Base-by-base conservation (phyloP, 2,888 invertebrate species). In the Melieria crassipennis region DNA sequence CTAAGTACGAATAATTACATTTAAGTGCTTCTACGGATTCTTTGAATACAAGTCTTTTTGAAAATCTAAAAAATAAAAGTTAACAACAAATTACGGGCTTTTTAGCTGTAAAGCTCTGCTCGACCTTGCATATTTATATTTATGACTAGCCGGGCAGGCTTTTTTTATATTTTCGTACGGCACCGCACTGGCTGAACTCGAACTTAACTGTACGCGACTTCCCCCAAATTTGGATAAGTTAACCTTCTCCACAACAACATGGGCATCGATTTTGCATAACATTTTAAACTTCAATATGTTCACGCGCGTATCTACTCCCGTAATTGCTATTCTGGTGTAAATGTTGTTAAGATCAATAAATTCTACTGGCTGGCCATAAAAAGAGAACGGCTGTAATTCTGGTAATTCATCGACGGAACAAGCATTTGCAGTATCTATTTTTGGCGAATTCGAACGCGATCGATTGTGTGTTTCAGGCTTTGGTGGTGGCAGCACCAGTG, bases 91-190 rank as follows among this genome's bases (percentile, higher is more conserved):
- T 30, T 30, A 30, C 2, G 30, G 30, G 30, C 30, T 30, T 30
- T 30, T 30, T 30, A 30, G 30, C 30, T 30, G 1, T 30, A 30
- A 30, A 30, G 45, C 6, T 5, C 6, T 45, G 42, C 55, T 7
- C 5, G 46, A 5, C 11, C 10, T n/a, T n/a, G 7, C 48, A 62
- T 10, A 11, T 52, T 6, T 45, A 45, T 13, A 42, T 52, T 81
- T 81, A 47, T 78, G 76, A 63, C 81, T 81, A 11, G 79, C 79
- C 50, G 81, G 81, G 70, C 81, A 81, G 4, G 81, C 78, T 62
- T 76, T 78, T 43, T 71, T 77, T 30, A 74, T 58, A 62, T 71
- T 73, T n/a, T 7, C 30, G 56, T 67, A 4, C 48, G 68, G 13
- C 48, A 7, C 45, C 7, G 62, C 63, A 46, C 64, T 64, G 30